phyloP scores from a whole-genome alignment of 2,113 vertebrate genomes.

The Sturnus vulgaris region DNA sequence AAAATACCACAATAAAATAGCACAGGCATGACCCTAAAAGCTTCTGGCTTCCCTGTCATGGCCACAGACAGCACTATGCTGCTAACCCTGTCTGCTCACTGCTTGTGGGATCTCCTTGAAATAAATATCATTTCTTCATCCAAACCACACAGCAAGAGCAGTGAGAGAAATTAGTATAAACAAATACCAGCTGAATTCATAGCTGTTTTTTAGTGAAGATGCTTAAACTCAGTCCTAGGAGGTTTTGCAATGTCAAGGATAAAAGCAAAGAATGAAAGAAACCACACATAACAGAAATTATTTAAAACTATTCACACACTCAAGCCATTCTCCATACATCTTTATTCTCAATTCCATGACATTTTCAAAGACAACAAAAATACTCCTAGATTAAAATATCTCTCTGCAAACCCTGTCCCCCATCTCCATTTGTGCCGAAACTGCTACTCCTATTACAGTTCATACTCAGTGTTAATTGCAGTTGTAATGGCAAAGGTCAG shows the following conservation, averaged over 20 bases:
- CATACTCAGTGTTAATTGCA: slow-evolving; percentile 24
- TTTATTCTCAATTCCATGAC: background rate
- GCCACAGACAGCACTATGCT: fast-evolving
- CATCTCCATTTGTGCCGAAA: background rate
- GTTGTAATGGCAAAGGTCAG: slow-evolving; percentile 14
- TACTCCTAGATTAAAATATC: background rate
- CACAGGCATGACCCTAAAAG: background rate
- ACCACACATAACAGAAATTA: background rate
- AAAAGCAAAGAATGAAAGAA: background rate
- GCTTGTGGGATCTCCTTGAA: background rate
- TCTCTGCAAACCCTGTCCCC: background rate
- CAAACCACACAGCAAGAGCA: background rate
- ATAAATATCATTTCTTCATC: background rate
- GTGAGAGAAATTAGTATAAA: background rate
- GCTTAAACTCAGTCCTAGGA: background rate
- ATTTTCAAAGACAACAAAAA: background rate
- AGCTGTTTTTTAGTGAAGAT: background rate
- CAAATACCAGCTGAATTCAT: background rate
- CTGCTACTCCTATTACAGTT: background rate
- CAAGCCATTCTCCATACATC: background rate
- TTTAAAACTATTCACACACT: background rate
- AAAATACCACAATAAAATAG: background rate
- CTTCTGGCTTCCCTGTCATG: background rate
- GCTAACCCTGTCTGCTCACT: background rate
- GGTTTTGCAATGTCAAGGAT: background rate